Percentiles rank a stretch among this genome's conserved stretches.
These are phyloP conservation scores for Catharus minimus DNA, from an alignment of 2,113 vertebrate genomes.

Conservation along the genomic window DNA sequence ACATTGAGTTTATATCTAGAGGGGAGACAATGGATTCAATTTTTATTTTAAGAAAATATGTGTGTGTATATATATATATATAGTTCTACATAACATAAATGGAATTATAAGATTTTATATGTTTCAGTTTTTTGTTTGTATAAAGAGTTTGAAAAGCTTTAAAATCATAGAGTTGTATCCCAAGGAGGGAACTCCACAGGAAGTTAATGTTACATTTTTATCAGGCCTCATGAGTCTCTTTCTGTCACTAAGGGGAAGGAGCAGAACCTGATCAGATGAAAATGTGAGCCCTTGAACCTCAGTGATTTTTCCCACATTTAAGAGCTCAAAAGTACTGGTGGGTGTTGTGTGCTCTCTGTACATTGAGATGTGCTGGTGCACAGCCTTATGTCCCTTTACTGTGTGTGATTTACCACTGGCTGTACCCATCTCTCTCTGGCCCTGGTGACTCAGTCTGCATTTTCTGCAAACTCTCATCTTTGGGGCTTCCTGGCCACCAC, in stretches of 20 bases:
- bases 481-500: background rate
- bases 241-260: background rate
- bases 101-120: conserved; percentile 2
- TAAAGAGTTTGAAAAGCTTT: conserved; percentile 8
- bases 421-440: background rate
- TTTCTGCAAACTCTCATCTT: background rate
- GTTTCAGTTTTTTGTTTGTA: background rate
- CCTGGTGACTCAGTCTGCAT: background rate
- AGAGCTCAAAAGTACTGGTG: background rate
- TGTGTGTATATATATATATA: background rate
- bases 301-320: background rate
- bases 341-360: background rate
- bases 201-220: background rate
- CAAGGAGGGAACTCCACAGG: background rate
- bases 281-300: background rate
- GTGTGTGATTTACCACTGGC: background rate
- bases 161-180: background rate
- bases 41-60: background rate
- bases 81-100: background rate
- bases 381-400: background rate
- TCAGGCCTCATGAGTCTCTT: background rate
- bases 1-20: background rate
- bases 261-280: background rate
- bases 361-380: background rate
- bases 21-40: background rate